Evolutionary conservation across 2,888 invertebrate species (phyloP), one percentile per base, ranked within the genome.

Genomic region (Polydrusus tereticollis): DNA sequence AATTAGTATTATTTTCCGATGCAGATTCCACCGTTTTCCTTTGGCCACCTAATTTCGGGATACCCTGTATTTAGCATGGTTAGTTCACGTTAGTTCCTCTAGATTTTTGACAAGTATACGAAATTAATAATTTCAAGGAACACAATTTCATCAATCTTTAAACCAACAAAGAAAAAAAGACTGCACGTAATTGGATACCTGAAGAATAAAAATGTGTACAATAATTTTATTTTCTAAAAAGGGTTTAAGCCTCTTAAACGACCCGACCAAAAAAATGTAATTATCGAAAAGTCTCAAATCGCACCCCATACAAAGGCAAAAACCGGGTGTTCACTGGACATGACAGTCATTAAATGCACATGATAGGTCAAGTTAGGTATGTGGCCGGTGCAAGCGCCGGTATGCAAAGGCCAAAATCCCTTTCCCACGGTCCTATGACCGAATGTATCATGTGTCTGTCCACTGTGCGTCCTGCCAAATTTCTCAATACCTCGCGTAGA

Each of bases 371-470:
- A 60, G 71, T 38, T 72, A 58, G 68, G 68, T 72, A 72, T 63
- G 63, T 50, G 41, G 41, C 68, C 36, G 66, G 50, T 47, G 60
- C 69, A 69, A 64, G 62, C 43, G 29, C 68, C 63, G 73, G 70
- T 70, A 73, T 73, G 73, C 73, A 73, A 70, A 74, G 59, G 64
- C 65, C 60, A 55, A 58, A 69, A 67, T 67, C 70, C 72, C 52
- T 69, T 72, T 75, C 73, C 71, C 71, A 76, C 72, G 74, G 74
- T 68, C 75, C 29, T 62, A 57, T 43, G 41, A 26, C 60, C 62
- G 52, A 59, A 69, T 73, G 73, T 73, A 73, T 73, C 73, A 70
- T 73, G 69, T 74, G 72, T 59, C 71, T 65, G 74, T 72, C 74
- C 72, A 72, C 55, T 67, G 18, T 67, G 52, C 26, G 74, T 71